These are phyloP conservation scores for Trichopria drosophilae DNA, from an alignment of 2,888 invertebrate species.

Conservation along the genomic window DNA sequence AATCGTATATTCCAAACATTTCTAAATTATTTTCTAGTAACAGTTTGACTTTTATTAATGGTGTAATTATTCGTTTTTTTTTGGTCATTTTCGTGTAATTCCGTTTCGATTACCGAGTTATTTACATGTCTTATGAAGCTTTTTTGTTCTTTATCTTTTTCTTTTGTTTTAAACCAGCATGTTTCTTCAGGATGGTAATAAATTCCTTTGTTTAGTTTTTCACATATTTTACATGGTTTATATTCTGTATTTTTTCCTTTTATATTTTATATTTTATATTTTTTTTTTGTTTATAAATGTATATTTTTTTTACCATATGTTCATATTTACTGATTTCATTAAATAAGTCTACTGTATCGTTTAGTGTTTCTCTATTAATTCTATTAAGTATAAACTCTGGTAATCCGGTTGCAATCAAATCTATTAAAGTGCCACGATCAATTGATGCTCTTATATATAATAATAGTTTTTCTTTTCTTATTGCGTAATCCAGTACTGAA, in stretches of 20 bases:
- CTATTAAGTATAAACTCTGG: constrained; percentile 40
- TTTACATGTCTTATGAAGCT: too few relatives aligned
- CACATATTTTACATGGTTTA: constrained; percentile 17
- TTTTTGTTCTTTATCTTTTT: too few relatives aligned
- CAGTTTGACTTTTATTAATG: too few relatives aligned
- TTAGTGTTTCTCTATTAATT: constrained; percentile 43
- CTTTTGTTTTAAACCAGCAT: constrained; percentile 30
- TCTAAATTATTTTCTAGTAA: too few relatives aligned
- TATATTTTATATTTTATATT: constrained; percentile 26
- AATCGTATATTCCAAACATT: constrained; percentile 32
- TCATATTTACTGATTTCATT: constrained; percentile 44
- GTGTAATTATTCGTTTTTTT: too few relatives aligned
- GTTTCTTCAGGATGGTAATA: constrained; percentile 20
- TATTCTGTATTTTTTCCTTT: constrained; percentile 11
- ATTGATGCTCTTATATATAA: constrained; percentile 17
- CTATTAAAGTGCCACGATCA: constrained; percentile 37
- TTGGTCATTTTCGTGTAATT: too few relatives aligned
- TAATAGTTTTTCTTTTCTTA: constrained; percentile 29
- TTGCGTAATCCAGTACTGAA: constrained; percentile 33
- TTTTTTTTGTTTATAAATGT: too few relatives aligned
- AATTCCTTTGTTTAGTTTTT: constrained; percentile 18
- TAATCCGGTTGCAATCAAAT: constrained; percentile 43
- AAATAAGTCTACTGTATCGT: constrained; percentile 41
- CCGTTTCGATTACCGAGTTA: too few relatives aligned
- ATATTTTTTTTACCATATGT: constrained; percentile 37